Evolutionary conservation across 2,113 vertebrate genomes (phyloP).

Genomic region (Panthera leo): DNA sequence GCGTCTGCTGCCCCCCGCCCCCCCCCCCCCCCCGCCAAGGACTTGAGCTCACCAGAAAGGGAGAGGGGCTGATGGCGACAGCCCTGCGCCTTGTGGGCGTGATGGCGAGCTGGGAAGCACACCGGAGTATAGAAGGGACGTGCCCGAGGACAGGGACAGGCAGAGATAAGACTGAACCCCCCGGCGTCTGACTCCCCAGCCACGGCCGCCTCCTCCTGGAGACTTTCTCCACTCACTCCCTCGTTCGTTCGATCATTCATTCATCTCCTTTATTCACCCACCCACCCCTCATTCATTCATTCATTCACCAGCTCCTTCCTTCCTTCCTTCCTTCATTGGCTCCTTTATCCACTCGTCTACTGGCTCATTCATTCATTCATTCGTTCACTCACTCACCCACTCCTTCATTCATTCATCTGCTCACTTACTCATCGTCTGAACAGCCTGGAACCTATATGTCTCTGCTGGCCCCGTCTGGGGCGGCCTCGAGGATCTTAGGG

Average conservation of each 20-base stretch:
- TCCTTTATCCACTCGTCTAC: too few species aligned
- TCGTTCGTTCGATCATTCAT: too few species aligned
- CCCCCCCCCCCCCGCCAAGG: too few species aligned
- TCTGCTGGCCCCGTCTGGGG: background rate
- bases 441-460: background rate
- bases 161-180: background rate
- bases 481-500: background rate
- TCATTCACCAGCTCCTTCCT: too few species aligned
- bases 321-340: too few species aligned
- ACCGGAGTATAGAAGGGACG: accelerated
- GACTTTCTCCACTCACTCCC: background rate
- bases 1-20: background rate
- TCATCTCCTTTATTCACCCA: too few species aligned
- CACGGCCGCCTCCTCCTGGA: background rate
- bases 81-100: accelerated
- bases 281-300: too few species aligned
- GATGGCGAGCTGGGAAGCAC: background rate
- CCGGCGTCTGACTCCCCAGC: accelerated
- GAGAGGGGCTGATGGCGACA: too few species aligned
- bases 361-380: too few species aligned
- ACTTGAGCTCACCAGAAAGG: accelerated
- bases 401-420: too few species aligned
- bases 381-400: too few species aligned
- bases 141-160: background rate
- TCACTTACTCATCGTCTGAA: background rate